A percentile compares a stretch with the other conserved stretches of the same genome.
Evolutionary conservation across 2,797 vertebrate genomes (phyloP).

Genomic region (Botia kubotai): DNA sequence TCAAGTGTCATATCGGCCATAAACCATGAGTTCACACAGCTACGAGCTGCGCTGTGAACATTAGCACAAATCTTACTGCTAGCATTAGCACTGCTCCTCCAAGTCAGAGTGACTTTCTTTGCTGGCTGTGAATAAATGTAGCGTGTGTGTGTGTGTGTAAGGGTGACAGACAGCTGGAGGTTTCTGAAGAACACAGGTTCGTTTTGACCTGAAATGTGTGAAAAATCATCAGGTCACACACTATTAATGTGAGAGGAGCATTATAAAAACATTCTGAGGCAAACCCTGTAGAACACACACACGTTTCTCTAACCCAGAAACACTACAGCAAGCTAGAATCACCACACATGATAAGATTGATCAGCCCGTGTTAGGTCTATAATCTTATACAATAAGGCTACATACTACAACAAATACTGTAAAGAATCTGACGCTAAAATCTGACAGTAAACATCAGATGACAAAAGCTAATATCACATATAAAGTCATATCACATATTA

Average conservation of each 20-base stretch:
- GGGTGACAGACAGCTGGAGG: constrained; percentile 78
- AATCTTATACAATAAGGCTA: no score
- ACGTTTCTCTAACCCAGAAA: no score
- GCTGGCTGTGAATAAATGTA: constrained; percentile 77
- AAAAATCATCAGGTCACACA: constrained; percentile 38
- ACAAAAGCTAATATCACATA: no score
- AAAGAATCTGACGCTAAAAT: no score
- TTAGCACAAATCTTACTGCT: not conserved
- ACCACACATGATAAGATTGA: no score
- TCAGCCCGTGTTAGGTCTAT: no score
- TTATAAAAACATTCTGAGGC: constrained; percentile 20
- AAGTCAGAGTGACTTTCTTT: constrained; percentile 18
- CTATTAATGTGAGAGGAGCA: constrained; percentile 48
- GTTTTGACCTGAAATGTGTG: constrained; percentile 61
- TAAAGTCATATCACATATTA: no score
- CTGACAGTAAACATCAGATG: no score
- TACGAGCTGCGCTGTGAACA: no score
- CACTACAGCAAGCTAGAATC: no score
- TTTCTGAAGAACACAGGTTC: constrained; percentile 75
- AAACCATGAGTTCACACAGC: constrained; percentile 24
- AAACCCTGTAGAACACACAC: not conserved
- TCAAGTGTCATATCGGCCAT: constrained; percentile 6
- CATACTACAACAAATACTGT: no score
- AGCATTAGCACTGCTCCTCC: constrained; percentile 11
- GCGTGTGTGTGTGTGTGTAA: constrained; percentile 73